phyloP scores from a whole-genome alignment of 2,797 vertebrate species.

The Orestias chungarensis region DNA sequence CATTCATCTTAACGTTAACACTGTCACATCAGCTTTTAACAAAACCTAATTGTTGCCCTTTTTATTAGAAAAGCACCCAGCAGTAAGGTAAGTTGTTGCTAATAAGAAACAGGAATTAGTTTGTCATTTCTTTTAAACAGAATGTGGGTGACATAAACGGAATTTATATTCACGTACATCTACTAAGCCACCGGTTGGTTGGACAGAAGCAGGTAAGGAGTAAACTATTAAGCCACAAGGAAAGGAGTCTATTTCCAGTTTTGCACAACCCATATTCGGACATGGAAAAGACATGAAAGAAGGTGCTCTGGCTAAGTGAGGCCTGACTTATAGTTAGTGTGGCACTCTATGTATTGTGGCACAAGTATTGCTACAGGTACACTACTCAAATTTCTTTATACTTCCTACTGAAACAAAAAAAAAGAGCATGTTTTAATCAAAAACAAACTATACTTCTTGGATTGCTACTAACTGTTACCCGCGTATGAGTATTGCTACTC shows the following conservation, averaged over 20 bases:
- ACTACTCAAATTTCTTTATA: no score
- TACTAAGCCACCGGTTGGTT: neutral
- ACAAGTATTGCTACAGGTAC: neutral
- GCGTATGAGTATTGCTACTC: no score
- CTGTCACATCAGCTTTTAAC: neutral
- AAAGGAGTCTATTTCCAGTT: neutral
- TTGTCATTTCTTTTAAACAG: neutral
- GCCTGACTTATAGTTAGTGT: neutral
- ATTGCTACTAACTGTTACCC: no score
- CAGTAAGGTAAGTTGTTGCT: neutral
- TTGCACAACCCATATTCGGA: neutral
- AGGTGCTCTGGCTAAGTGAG: neutral
- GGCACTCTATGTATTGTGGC: neutral
- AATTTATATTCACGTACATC: neutral
- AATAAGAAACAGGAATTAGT: neutral
- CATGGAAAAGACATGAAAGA: neutral
- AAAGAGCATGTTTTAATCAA: no score
- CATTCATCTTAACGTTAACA: neutral
- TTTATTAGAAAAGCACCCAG: neutral
- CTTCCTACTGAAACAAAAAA: no score
- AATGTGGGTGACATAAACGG: no score
- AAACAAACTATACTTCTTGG: no score
- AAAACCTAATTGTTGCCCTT: neutral
- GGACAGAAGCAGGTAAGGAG: neutral
- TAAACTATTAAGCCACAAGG: neutral